Evolutionary conservation across 2,113 vertebrate genomes (phyloP), one percentile per base, ranked within the genome.

Genomic region (Peromyscus polionotus): DNA sequence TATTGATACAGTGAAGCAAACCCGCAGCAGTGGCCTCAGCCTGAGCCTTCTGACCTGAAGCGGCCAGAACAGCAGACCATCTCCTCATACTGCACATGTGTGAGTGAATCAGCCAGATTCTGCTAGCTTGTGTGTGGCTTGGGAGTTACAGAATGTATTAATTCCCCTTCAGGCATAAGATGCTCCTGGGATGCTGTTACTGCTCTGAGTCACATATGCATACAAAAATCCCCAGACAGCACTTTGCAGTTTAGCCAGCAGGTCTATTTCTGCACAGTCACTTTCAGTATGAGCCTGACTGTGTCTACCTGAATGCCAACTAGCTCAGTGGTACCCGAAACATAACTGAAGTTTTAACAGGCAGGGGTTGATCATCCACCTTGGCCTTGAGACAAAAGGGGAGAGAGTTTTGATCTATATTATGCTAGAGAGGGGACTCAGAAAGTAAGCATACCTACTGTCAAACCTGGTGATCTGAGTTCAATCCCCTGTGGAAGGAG

Each of bases 81-180:
- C 48, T 76, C 73, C 17, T 87, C 77, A 63, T 61, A 3, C 13
- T 86, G 80, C 19, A 77, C 61, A 65, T 22, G 20, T 9, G 48
- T 45, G 88, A 94, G 59, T 95, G 81, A 81, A 68, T 63, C 36
- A 39, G 68, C 57, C 65, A 51, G 61, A 88, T 72, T 36, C 70
- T 59, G n/a, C 51, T 51, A 84, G 63, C 67, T 11, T 48, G 22
- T 68, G 31, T 6, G 0, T 89, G 48, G 72, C 63, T 75, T 76
- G n/a, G 33, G 79, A 92, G 45, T 93, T 48, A 70, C 17, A 61
- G 65, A 45, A 28, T 45, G 3, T 70, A 17, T 85, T 79, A 88
- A 76, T 93, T 95, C 63, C 75, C 63, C 68, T 93, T 83, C 36
- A 61, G 24, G 28, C 28, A 39, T 42, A 93, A 93, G 83, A 57